These are phyloP conservation scores for Drosophila tsacasi DNA, from an alignment of 1,140 invertebrate species.

Conservation along the genomic window DNA sequence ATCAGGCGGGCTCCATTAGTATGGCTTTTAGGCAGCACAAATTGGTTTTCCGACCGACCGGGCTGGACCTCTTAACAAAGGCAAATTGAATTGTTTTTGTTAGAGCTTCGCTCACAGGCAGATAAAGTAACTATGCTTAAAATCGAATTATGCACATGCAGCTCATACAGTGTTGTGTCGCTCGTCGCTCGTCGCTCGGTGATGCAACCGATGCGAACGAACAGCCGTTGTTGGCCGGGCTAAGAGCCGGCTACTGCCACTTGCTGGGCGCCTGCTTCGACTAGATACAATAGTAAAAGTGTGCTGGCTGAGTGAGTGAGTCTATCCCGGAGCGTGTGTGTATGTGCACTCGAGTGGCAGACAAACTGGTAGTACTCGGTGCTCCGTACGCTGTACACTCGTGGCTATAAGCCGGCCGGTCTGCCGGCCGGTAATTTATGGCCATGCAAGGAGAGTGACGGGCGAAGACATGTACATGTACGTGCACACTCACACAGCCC, in stretches of 20 bases:
- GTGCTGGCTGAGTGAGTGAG: constrained; percentile 56
- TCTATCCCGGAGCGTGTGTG: constrained; percentile 24
- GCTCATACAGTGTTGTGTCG: constrained; percentile 36
- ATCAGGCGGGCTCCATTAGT: constrained; percentile 30
- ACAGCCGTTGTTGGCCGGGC: constrained; percentile 51
- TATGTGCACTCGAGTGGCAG: constrained; percentile 37
- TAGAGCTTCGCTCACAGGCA: constrained; percentile 7
- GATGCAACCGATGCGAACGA: constrained; percentile 54
- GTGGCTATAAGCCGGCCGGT: constrained; percentile 63
- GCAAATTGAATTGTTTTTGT: constrained; percentile 62
- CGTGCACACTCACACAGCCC: constrained; percentile 28
- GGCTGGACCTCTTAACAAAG: constrained; percentile 42
- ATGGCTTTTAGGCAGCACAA: constrained; percentile 56
- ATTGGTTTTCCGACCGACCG: constrained; percentile 47
- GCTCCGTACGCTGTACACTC: constrained; percentile 8
- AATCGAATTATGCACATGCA: constrained; percentile 67
- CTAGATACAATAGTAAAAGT: constrained; percentile 85
- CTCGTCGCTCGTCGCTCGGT: constrained; percentile 15
- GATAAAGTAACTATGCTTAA: constrained; percentile 35
- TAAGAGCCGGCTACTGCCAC: constrained; percentile 49
- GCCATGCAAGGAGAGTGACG: constrained; percentile 53
- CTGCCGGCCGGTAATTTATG: constrained; percentile 75
- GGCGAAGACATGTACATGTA: constrained; percentile 39
- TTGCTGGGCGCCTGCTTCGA: constrained; percentile 81
- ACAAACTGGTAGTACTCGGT: constrained; percentile 52